phyloP scores from a whole-genome alignment of 1,140 invertebrate species.

The Drosophila funebris region DNA sequence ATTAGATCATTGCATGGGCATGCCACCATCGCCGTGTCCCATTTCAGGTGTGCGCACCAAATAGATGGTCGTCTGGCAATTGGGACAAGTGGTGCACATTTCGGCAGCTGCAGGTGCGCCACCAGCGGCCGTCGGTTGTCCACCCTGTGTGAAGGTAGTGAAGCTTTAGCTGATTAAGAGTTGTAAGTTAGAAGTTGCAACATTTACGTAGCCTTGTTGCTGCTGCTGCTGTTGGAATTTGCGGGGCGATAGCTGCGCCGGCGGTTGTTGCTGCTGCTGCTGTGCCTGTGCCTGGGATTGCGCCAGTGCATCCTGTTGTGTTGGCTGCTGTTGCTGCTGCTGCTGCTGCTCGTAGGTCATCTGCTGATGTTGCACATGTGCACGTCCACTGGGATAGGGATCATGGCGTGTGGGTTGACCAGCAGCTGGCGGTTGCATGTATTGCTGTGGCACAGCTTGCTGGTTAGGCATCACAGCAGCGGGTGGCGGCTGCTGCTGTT shows the following conservation, averaged over 20 bases:
- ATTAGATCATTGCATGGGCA: constrained; percentile 39
- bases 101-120: constrained; percentile 53
- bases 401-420: constrained; percentile 62
- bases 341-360: constrained; percentile 23
- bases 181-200: background rate
- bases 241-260: constrained; percentile 25
- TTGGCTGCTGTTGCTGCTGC: constrained; percentile 4
- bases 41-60: constrained; percentile 66
- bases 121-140: constrained; percentile 4
- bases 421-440: constrained; percentile 56
- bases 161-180: background rate
- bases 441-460: constrained; percentile 42
- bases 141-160: constrained; percentile 31
- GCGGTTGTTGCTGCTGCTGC: constrained; percentile 31
- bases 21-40: constrained; percentile 57
- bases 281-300: too few species aligned
- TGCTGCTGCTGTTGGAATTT: constrained; percentile 22
- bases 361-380: constrained; percentile 55
- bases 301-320: constrained; percentile 18
- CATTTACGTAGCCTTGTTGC: constrained; percentile 63
- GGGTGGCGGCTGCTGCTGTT: constrained; percentile 34
- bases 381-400: constrained; percentile 40
- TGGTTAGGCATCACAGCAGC: constrained; percentile 11
- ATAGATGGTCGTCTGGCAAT: constrained; percentile 79
- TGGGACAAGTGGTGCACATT: constrained; percentile 80